phyloP scores from a whole-genome alignment of 2,888 invertebrate genomes.

The Napeogenes sylphis region DNA sequence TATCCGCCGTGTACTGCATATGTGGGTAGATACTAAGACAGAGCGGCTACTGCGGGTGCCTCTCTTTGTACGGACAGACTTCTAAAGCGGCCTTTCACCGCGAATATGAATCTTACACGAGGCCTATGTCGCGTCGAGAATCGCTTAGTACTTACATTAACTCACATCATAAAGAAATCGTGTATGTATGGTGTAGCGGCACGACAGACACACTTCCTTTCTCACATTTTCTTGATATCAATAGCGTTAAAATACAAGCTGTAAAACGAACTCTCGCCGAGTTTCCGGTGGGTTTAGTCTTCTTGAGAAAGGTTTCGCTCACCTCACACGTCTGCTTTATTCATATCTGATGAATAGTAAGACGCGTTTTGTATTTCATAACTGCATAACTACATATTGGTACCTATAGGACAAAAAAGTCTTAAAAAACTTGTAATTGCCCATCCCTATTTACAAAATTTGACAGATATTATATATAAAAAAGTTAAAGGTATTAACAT shows the following conservation, averaged over 20 bases:
- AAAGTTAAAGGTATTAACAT: conserved; percentile 14
- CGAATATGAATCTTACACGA: conserved; percentile 69
- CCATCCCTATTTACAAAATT: conserved; percentile 51
- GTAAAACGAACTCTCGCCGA: conserved; percentile 60
- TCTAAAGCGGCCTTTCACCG: conserved; percentile 60
- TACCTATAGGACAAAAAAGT: background rate
- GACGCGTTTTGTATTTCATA: conserved; percentile 21
- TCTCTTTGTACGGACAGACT: conserved; percentile 63
- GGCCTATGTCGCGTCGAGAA: conserved; percentile 55
- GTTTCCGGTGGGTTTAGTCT: conserved; percentile 54
- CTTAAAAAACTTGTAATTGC: conserved; percentile 16
- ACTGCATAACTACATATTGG: background rate
- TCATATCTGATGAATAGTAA: conserved; percentile 34
- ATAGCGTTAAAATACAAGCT: conserved; percentile 63
- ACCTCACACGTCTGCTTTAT: conserved; percentile 40
- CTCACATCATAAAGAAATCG: conserved; percentile 60
- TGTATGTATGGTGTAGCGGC: conserved; percentile 59
- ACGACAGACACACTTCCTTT: conserved; percentile 74
- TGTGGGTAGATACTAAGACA: conserved; percentile 67
- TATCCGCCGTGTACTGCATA: conserved; percentile 70
- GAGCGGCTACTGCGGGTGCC: conserved; percentile 72
- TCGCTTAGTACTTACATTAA: conserved; percentile 48
- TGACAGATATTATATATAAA: conserved; percentile 31
- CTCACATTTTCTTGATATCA: conserved; percentile 75
- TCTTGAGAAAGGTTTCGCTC: conserved; percentile 52